Percentiles rank a stretch among this genome's conserved stretches.
phyloP scores from a whole-genome alignment of 2,113 vertebrate species.

The Tonatia bakeri region DNA sequence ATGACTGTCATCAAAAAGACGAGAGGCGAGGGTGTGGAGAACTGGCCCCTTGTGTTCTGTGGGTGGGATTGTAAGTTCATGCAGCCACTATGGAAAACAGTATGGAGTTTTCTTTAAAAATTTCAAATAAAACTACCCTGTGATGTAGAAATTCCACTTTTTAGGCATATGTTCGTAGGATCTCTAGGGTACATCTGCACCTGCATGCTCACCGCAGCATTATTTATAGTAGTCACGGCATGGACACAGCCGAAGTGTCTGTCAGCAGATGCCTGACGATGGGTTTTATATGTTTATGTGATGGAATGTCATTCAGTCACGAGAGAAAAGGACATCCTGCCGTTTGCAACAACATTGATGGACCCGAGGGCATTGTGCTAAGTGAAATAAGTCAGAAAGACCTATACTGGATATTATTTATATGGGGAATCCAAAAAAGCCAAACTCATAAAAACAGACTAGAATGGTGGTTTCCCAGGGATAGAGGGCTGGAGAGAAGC shows the following conservation, averaged over 20 bases:
- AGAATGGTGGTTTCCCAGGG: neutral
- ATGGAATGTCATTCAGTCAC: neutral
- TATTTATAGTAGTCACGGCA: neutral
- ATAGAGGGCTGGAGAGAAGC: neutral
- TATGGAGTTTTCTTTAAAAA: neutral
- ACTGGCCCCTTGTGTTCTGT: neutral
- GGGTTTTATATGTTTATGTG: neutral
- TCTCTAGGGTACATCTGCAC: neutral
- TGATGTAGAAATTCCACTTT: neutral
- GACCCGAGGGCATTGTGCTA: neutral
- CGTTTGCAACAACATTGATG: neutral
- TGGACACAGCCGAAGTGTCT: neutral
- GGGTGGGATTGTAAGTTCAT: neutral
- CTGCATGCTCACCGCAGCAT: neutral
- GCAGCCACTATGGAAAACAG: neutral
- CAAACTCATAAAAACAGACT: neutral
- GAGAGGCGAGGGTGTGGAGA: neutral
- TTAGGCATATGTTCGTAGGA: neutral
- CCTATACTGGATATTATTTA: neutral
- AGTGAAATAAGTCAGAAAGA: neutral
- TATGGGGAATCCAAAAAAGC: neutral
- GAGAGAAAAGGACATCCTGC: neutral
- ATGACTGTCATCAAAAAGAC: neutral
- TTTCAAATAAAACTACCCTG: neutral
- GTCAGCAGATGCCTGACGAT: neutral